phyloP scores from a whole-genome alignment of 1,140 invertebrate genomes.

The Thaumetopoea pityocampa region DNA sequence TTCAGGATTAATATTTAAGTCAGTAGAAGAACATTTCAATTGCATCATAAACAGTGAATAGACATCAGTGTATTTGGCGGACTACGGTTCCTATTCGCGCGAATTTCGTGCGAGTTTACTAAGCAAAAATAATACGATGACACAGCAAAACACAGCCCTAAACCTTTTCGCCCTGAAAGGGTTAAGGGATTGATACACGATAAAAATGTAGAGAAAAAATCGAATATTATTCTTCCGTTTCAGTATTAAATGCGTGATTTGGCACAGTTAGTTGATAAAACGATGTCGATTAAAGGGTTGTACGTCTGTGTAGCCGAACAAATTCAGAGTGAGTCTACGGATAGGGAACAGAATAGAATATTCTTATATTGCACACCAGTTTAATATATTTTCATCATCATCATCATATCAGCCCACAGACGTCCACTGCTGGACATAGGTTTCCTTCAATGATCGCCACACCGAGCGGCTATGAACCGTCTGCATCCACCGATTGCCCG shows the following conservation, averaged over 20 bases:
- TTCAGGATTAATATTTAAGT: too few species aligned
- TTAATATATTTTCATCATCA: too few species aligned
- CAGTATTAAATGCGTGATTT: constrained; percentile 7
- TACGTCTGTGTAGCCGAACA: too few species aligned
- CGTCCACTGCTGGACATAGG: too few species aligned
- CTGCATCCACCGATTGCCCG: too few species aligned
- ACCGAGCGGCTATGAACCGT: too few species aligned
- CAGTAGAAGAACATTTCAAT: constrained; percentile 1
- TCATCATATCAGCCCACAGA: too few species aligned
- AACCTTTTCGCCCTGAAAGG: background rate
- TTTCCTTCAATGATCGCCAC: too few species aligned
- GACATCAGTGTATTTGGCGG: constrained; percentile 14
- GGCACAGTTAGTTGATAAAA: constrained; percentile 6
- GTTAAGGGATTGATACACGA: background rate
- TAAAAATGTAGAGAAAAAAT: constrained; percentile 5
- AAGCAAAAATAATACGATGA: constrained; percentile 15
- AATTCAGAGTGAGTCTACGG: too few species aligned
- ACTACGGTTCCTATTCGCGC: constrained; percentile 7
- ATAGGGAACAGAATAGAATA: too few species aligned
- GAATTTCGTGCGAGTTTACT: constrained; percentile 10
- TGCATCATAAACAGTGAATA: constrained; percentile 8
- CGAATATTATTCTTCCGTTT: background rate
- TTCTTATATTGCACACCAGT: too few species aligned
- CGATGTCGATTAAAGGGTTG: constrained; percentile 1
- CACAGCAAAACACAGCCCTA: background rate